Evolutionary conservation across 2,113 vertebrate genomes (phyloP).

Genomic region (mouse (Mus musculus)): GRCm39 chr4:94626001-94626500

Average conservation of each 20-base stretch:
- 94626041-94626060: neutral
- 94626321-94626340: neutral
- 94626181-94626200: neutral
- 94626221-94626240: neutral
- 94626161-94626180: neutral
- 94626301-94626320: neutral
- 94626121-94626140: conserved; percentile 12
- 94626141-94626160: neutral
- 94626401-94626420: neutral
- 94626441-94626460: neutral
- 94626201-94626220: neutral
- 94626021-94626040: neutral
- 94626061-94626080: neutral
- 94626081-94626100: neutral
- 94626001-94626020: neutral
- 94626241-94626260: neutral
- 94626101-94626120: neutral
- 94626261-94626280: neutral
- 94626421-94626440: neutral
- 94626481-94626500: too few species aligned
- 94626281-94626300: neutral
- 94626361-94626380: neutral
- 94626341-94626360: neutral
- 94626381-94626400: conserved; percentile 43
- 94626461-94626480: neutral